Evolutionary conservation across 2,113 vertebrate species (phyloP).

Genomic region (Camelus bactrianus): DNA sequence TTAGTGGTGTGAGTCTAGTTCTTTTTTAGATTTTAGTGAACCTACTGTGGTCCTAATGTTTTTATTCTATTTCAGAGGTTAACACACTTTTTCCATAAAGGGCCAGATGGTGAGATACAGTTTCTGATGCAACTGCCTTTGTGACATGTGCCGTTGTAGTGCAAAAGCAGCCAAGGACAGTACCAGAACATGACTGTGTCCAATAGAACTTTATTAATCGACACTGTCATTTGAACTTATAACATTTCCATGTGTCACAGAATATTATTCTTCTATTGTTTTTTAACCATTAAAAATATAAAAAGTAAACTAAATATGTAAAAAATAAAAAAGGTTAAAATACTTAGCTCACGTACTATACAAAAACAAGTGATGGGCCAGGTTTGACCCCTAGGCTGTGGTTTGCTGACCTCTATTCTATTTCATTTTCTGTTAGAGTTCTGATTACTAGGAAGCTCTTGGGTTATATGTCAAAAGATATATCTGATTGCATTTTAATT

Average conservation of each 20-base stretch:
- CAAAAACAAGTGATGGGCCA: neutral
- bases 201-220: neutral
- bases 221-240: neutral
- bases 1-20: neutral
- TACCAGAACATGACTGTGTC: neutral
- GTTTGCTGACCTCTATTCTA: neutral
- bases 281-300: neutral
- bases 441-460: neutral
- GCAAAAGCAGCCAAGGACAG: neutral
- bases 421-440: constrained; percentile 1
- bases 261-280: neutral
- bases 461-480: neutral
- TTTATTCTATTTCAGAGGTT: neutral
- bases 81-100: neutral
- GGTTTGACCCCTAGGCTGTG: neutral
- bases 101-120: neutral
- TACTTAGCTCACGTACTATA: neutral
- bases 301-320: neutral
- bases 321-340: neutral
- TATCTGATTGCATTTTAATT: neutral
- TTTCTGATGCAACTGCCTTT: neutral
- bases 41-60: neutral
- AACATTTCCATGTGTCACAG: neutral
- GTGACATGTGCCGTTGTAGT: neutral
- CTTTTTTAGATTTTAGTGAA: constrained; percentile 29